These are phyloP conservation scores for Phylloscopus trochiloides DNA, from an alignment of 2,113 vertebrate species.

Conservation along the genomic window DNA sequence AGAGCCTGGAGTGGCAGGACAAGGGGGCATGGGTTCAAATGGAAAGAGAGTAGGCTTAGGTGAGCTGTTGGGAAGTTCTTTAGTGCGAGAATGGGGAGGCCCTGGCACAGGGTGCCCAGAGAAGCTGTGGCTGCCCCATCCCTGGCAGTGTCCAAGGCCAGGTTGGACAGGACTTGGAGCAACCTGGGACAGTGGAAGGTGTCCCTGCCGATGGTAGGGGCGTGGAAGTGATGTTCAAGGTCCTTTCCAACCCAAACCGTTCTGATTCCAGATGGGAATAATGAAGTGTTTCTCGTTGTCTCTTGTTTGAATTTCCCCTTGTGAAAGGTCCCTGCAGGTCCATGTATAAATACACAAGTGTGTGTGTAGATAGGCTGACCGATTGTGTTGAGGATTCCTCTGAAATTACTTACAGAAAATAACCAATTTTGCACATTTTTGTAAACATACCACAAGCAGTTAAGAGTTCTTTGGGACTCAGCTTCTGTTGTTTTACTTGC, in stretches of 20 bases:
- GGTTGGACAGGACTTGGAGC: background rate
- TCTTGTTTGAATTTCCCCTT: background rate
- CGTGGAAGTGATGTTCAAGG: background rate
- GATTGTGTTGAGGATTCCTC: fast-evolving
- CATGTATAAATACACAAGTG: fast-evolving
- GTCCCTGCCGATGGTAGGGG: background rate
- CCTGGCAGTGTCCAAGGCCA: background rate
- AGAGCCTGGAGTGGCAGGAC: background rate
- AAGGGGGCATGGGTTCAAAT: background rate
- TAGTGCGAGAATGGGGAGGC: background rate
- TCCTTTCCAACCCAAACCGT: background rate
- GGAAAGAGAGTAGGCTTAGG: background rate
- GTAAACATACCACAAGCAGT: no score
- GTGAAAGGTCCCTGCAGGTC: no score
- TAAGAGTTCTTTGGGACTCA: background rate
- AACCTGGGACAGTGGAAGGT: fast-evolving
- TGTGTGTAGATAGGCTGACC: fast-evolving
- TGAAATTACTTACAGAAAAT: background rate
- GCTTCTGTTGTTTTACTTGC: background rate
- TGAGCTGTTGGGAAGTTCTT: background rate
- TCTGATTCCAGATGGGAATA: background rate
- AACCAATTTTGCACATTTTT: background rate
- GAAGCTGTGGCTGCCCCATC: background rate
- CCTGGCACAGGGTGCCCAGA: background rate
- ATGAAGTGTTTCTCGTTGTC: background rate